Percentiles rank a stretch among this genome's conserved stretches.
phyloP scores from a whole-genome alignment of 2,113 vertebrate genomes.

The Melanerpes formicivorus region DNA sequence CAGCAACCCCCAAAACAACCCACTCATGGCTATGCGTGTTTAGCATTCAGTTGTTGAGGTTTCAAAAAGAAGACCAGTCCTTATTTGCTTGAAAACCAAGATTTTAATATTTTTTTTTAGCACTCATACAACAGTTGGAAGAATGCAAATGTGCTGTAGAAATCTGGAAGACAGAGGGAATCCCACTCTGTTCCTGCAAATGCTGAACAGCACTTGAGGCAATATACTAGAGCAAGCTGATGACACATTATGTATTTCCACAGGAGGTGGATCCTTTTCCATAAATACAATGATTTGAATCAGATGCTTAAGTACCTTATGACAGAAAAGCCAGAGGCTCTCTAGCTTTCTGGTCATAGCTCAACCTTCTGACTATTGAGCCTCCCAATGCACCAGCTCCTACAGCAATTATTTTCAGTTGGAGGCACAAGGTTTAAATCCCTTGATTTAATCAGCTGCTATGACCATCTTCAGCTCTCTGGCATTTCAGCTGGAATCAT shows the following conservation, averaged over 20 bases:
- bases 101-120: neutral
- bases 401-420: neutral
- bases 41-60: neutral
- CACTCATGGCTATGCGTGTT: neutral
- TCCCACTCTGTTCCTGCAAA: neutral
- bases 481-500: neutral
- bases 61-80: slow-evolving; percentile 11
- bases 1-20: neutral
- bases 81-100: neutral
- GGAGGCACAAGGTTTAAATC: neutral
- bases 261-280: neutral
- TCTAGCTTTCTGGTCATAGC: neutral
- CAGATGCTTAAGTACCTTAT: neutral
- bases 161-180: neutral
- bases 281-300: neutral
- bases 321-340: neutral
- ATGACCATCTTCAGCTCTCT: neutral
- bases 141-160: neutral
- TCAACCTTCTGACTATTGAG: neutral
- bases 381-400: accelerated
- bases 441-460: neutral
- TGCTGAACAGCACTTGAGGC: neutral
- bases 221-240: neutral
- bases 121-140: neutral
- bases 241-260: neutral